These are phyloP conservation scores for Notoglanidium macrostoma DNA, from an alignment of 2,797 vertebrate genomes.

Conservation along the genomic window DNA sequence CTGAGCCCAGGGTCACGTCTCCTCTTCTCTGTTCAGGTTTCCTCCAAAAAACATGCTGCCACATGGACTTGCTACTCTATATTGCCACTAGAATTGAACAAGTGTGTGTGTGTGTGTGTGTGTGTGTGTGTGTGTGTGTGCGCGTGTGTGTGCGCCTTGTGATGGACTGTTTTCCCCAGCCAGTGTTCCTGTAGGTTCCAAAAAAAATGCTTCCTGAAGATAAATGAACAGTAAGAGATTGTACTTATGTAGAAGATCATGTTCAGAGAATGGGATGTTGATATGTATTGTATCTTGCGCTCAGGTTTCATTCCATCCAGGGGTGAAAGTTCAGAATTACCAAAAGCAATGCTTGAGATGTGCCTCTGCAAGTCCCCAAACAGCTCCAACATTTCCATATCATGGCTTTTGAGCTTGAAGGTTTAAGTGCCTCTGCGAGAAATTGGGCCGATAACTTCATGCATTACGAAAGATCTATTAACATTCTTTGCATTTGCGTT, in stretches of 20 bases:
- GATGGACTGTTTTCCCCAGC: background rate
- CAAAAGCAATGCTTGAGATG: background rate
- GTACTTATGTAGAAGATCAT: too few relatives aligned
- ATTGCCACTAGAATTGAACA: background rate
- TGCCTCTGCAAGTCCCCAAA: background rate
- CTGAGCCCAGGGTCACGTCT: background rate
- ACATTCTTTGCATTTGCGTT: background rate
- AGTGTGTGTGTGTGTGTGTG: background rate
- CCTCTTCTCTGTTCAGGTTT: background rate
- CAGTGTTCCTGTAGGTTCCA: too few relatives aligned
- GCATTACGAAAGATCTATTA: background rate
- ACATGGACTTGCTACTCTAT: background rate
- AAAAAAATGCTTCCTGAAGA: too few relatives aligned
- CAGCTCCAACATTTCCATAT: background rate
- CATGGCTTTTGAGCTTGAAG: background rate
- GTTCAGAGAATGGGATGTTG: background rate
- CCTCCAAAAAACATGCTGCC: background rate
- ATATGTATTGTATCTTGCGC: background rate
- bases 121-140: background rate
- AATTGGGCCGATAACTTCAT: too few relatives aligned
- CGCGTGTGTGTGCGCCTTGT: background rate
- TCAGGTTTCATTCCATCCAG: background rate
- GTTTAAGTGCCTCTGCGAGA: background rate
- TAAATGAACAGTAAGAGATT: too few relatives aligned
- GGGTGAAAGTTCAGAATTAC: constrained; percentile 2